These are phyloP conservation scores for Imbricaverruca yamaguchii DNA, from an alignment of 2,888 invertebrate genomes.

Conservation along the genomic window DNA sequence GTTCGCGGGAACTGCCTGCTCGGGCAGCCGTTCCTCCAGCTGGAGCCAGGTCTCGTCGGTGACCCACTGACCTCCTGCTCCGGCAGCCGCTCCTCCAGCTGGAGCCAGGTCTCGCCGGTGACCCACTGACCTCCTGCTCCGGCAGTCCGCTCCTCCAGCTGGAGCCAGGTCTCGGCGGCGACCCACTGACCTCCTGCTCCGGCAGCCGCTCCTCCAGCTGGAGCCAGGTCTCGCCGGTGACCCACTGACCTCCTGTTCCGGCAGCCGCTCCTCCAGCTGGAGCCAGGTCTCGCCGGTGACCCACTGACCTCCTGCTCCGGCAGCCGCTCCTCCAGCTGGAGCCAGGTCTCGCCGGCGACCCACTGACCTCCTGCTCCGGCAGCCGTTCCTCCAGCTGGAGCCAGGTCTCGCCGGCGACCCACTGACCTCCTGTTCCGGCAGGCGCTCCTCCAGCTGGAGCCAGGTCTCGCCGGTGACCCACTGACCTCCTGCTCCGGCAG, in stretches of 20 bases:
- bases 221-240: conserved; percentile 3
- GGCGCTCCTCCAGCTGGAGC: conserved; percentile 4
- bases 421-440: background rate
- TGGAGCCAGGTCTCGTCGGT: conserved; percentile 6
- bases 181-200: background rate
- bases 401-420: background rate
- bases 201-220: background rate
- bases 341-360: background rate
- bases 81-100: background rate
- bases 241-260: background rate
- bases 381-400: conserved; percentile 5
- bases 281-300: conserved; percentile 6
- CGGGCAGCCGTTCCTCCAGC: background rate
- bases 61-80: background rate
- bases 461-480: background rate
- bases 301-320: background rate
- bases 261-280: background rate
- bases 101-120: conserved; percentile 6
- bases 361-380: background rate
- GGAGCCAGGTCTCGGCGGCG: background rate
- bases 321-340: conserved; percentile 2
- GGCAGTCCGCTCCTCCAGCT: background rate
- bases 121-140: background rate
- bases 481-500: background rate
- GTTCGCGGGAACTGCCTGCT: background rate